Base-by-base conservation (phyloP, 2,113 vertebrate species). In the Climacteris rufus region DNA sequence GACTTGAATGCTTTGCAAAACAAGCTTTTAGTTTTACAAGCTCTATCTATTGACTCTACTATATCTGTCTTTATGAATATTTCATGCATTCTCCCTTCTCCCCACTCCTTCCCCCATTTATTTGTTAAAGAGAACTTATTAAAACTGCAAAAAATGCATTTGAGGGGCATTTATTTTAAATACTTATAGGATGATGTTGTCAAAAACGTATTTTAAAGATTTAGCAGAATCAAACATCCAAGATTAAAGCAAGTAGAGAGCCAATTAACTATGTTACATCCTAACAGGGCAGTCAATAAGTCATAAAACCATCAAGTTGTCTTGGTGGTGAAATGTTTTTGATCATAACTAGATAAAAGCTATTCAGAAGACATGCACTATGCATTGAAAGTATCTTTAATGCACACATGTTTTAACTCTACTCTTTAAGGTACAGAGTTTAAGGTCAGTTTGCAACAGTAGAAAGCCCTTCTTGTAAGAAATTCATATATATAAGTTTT, bases 321-420 rank as follows among this genome's bases (percentile, higher is more conserved):
- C 78, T 87, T 91, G 70, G 50, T 91, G 25, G 39, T 80, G 74
- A 95, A 93, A 76, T 72, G 70, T 66, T 94, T 96, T 94, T 96
- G 87, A 84, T 89, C 77, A 89, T 81, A 96, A 80, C 57, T 72
- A 95, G 87, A 93, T 87, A 88, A 96, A 97, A 90, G 71, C 54
- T 91, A 44, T 80, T 83, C 44, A 24, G 47, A 90, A 93, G 47
- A 87, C 40, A 56, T 13, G 25, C 27, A 70, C 50, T 80, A n/a
- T 63, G 52, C 68, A 66, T 61, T 94, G 88, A 52, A 95, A 91
- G 35, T 40, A 66, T 60, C 30, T 47, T 77, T 70, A 93, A 80
- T 86, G 39, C 10, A 90, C 21, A 64, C 2, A 15, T 30, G 40
- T 91, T 84, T 91, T 30, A 81, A 63, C 30, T 59, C 42, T 45